phyloP scores from a whole-genome alignment of 1,140 invertebrate genomes.

The Oryctes rhinoceros region DNA sequence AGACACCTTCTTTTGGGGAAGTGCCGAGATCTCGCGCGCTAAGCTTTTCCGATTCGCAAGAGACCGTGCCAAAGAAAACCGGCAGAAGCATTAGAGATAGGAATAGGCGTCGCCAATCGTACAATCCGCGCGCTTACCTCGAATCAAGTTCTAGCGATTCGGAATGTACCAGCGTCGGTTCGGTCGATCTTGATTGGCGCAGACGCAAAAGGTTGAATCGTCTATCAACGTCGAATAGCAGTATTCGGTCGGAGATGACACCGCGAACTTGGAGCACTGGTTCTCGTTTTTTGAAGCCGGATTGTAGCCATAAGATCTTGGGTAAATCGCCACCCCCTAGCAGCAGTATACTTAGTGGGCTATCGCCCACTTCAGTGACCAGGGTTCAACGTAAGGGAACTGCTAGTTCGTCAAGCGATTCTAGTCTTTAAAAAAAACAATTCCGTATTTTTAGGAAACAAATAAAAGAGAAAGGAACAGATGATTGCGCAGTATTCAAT shows the following conservation, averaged over 20 bases:
- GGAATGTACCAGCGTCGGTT: constrained; percentile 57
- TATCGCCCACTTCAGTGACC: constrained; percentile 59
- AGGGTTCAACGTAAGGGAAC: constrained; percentile 53
- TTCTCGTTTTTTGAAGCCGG: constrained; percentile 55
- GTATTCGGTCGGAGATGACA: constrained; percentile 58
- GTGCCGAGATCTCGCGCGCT: constrained; percentile 53
- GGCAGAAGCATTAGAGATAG: constrained; percentile 61
- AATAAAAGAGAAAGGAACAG: too few relatives aligned
- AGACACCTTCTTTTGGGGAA: not conserved
- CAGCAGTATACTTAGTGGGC: constrained; percentile 58
- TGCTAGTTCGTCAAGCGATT: constrained; percentile 55
- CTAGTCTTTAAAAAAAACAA: constrained; percentile 56
- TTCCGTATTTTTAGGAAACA: not conserved
- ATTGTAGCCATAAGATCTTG: constrained; percentile 51
- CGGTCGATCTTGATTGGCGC: constrained; percentile 60
- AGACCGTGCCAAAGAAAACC: constrained; percentile 53
- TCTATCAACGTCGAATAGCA: constrained; percentile 57
- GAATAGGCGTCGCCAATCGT: constrained; percentile 64
- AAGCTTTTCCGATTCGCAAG: constrained; percentile 55
- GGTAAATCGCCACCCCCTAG: constrained; percentile 59
- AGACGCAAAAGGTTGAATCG: constrained; percentile 55
- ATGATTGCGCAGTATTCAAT: too few relatives aligned
- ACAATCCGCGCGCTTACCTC: constrained; percentile 64
- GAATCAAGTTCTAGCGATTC: constrained; percentile 60
- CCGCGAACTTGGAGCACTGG: constrained; percentile 49